Base-by-base conservation (phyloP, 1,140 invertebrate genomes). In the Drosophila insularis region DNA sequence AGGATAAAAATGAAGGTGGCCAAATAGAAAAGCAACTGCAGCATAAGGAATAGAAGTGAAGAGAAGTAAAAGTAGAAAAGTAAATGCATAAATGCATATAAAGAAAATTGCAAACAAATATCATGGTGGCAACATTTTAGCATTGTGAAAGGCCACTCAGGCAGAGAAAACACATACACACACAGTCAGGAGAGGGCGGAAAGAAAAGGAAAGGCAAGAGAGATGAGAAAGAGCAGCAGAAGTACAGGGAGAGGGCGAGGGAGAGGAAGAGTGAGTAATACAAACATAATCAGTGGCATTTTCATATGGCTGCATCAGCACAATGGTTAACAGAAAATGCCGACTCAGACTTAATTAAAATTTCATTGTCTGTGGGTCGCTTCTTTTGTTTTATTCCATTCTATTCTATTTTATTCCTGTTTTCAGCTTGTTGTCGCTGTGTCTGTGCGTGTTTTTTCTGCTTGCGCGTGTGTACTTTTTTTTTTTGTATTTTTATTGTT, bases 341-440 rank as follows among this genome's bases (percentile, higher is more conserved):
- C 74, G 61, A 67, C 81, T 75, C 78, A 81, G 82, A 87, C 81
- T 81, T 85, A 85, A 85, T 87, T 85, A 85, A 87, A 85, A 85
- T 85, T 85, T 87, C 81, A 85, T 85, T 85, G 81, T 77, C 43
- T 85, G 78, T 72, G 82, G 78, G 68, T 62, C 63, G 80, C 71
- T 81, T 86, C 81, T 70, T 43, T 59, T 75, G 53, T 50, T 75
- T 59, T 58, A 76, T 56, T 13, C 35, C 11, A 37, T 37, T 37
- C 35, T 37, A 37, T 75, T 69, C 55, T 62, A 56, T 19, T 71
- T 68, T 43, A 53, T 69, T 27, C 40, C 23, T 60, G 46, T 64
- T 61, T 59, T 67, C 43, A 21, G 8, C 13, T 50, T 50, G 43
- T 50, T 50, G 17, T 46, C 1, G 40, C 39, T 40, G 27, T 6